Evolutionary conservation across 2,113 vertebrate genomes (phyloP).

Genomic region (Shinisaurus crocodilurus): DNA sequence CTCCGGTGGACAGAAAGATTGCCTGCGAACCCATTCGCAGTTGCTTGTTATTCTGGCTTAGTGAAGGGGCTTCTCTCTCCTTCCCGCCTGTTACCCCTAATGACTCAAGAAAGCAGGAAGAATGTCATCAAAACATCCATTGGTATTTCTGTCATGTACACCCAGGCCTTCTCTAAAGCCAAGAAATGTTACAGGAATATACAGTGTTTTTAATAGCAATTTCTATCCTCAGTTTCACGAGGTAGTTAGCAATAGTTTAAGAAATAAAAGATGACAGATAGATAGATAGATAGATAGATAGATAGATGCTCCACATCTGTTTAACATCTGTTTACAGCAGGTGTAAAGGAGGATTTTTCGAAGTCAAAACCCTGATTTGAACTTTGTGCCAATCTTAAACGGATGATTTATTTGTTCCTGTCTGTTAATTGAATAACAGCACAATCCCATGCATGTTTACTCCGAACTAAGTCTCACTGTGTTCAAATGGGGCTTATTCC

Average conservation of each 20-base stretch:
- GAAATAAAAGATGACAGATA: neutral
- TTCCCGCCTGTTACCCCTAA: conserved; percentile 28
- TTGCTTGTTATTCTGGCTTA: conserved; percentile 3
- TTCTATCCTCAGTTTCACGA: neutral
- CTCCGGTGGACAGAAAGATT: neutral
- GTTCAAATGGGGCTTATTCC: neutral
- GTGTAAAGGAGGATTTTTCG: neutral
- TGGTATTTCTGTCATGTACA: conserved; percentile 35
- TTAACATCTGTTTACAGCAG: neutral
- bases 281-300: neutral
- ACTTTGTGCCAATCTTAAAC: conserved; percentile 34
- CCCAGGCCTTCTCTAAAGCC: conserved; percentile 35
- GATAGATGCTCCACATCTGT: neutral
- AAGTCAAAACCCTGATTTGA: neutral
- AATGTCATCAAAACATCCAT: conserved; percentile 35
- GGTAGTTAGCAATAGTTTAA: neutral
- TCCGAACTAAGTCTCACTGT: neutral
- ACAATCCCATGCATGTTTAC: neutral
- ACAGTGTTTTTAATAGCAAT: neutral
- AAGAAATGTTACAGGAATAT: conserved; percentile 15
- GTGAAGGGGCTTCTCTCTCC: conserved; percentile 20
- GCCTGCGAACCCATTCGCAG: neutral
- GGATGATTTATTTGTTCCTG: neutral
- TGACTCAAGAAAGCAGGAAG: conserved; percentile 17
- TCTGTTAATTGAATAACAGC: neutral